Evolutionary conservation across 37 sponge, comb jelly and placozoan genomes (phyloP).

Genomic region (Corticium candelabrum): DNA sequence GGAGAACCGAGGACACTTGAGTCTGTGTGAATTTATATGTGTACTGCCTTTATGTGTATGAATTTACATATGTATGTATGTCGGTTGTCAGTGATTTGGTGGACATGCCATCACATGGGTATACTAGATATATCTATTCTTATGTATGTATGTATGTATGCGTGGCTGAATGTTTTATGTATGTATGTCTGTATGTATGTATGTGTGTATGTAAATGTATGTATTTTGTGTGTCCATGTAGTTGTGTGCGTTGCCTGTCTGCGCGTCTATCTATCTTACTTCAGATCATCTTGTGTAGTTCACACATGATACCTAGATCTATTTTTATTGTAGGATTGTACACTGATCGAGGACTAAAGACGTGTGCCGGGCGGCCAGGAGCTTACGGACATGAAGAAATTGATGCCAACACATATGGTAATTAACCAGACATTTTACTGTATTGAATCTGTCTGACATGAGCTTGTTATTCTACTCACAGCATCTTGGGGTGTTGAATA

Average conservation of each 20-base stretch:
- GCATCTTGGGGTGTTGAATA: constrained; percentile 8
- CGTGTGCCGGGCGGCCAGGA: not conserved
- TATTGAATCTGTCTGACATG: not conserved
- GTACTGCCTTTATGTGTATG: not conserved
- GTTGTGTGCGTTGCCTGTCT: not conserved
- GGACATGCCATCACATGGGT: no score
- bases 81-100: no score
- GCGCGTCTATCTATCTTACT: not conserved
- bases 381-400: not conserved
- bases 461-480: not conserved
- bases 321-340: not conserved
- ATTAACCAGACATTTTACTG: not conserved
- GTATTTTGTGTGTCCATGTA: not conserved
- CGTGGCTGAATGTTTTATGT: not conserved
- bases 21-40: not conserved
- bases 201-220: not conserved
- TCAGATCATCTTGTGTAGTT: no score
- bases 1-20: not conserved
- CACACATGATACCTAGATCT: no score
- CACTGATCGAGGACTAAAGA: constrained; percentile 1
- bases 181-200: not conserved
- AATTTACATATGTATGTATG: not conserved
- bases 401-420: constrained; percentile 13
- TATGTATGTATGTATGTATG: no score
- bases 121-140: no score